These are phyloP conservation scores for Seladonia tumulorum DNA, from an alignment of 2,888 invertebrate genomes.

Conservation along the genomic window DNA sequence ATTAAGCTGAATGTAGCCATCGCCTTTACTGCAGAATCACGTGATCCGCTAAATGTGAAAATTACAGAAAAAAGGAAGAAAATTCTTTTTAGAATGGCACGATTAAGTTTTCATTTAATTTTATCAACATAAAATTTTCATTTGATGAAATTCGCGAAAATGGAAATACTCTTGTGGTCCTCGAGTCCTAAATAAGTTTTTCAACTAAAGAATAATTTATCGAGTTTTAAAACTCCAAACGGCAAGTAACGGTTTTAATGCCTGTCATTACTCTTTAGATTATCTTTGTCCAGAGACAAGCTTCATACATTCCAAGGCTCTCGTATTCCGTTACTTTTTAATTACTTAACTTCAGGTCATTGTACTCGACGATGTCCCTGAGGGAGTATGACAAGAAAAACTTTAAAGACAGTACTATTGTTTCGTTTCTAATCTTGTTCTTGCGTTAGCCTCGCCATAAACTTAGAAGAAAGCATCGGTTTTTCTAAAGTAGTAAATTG, in stretches of 20 bases:
- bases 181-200: not conserved
- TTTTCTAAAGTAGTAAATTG: conserved; percentile 25
- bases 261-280: not conserved
- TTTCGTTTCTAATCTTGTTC: conserved; percentile 40
- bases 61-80: not conserved
- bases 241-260: not conserved
- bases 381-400: conserved; percentile 7
- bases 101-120: not conserved
- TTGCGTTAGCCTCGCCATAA: conserved; percentile 11
- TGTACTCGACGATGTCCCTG: conserved; percentile 18
- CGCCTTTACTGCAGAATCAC: not conserved
- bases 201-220: not conserved
- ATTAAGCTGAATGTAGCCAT: not conserved
- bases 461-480: conserved; percentile 49
- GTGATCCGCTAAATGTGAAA: not conserved
- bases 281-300: not conserved
- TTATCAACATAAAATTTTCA: not conserved
- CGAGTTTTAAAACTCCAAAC: conserved; percentile 4
- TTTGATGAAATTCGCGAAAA: not conserved
- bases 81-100: not conserved
- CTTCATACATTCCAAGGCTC: not conserved
- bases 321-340: not conserved
- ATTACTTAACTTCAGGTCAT: not conserved
- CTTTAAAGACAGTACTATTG: conserved; percentile 7
- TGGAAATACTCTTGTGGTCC: not conserved